phyloP scores from a whole-genome alignment of 2,797 vertebrate species.

The Silurus aristotelis region DNA sequence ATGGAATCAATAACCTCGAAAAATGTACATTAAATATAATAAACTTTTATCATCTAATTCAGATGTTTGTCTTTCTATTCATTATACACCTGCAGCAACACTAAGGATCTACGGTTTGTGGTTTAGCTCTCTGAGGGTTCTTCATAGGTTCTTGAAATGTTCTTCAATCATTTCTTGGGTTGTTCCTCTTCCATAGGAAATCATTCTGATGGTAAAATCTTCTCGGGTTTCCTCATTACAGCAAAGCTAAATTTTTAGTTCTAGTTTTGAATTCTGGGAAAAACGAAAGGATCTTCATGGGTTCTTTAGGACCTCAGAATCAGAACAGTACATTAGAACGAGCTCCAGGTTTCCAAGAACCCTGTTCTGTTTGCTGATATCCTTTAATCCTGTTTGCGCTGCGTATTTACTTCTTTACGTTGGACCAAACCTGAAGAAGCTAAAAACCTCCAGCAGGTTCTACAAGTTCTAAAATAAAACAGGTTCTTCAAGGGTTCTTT shows the following conservation, averaged over 20 bases:
- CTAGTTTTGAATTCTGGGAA: not conserved
- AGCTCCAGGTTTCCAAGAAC: not conserved
- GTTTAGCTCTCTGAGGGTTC: not conserved
- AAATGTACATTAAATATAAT: too few relatives aligned
- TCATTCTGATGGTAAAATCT: not conserved
- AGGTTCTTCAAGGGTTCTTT: not conserved
- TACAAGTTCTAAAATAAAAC: too few relatives aligned
- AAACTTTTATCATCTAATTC: too few relatives aligned
- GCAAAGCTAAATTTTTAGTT: too few relatives aligned
- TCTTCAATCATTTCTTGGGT: too few relatives aligned
- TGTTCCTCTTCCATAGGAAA: not conserved
- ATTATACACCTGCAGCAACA: too few relatives aligned
- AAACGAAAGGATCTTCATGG: not conserved
- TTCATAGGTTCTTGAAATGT: not conserved
- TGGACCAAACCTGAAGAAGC: not conserved
- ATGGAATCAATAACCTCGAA: too few relatives aligned
- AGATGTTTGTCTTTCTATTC: too few relatives aligned
- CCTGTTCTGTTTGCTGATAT: not conserved
- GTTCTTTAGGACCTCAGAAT: not conserved
- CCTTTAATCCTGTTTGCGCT: too few relatives aligned
- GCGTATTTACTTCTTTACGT: too few relatives aligned
- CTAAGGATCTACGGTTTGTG: too few relatives aligned
- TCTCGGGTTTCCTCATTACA: too few relatives aligned
- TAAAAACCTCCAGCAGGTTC: not conserved
- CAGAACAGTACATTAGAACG: not conserved